These are phyloP conservation scores for Argyresthia goedartella DNA, from an alignment of 2,888 invertebrate species.

Conservation along the genomic window DNA sequence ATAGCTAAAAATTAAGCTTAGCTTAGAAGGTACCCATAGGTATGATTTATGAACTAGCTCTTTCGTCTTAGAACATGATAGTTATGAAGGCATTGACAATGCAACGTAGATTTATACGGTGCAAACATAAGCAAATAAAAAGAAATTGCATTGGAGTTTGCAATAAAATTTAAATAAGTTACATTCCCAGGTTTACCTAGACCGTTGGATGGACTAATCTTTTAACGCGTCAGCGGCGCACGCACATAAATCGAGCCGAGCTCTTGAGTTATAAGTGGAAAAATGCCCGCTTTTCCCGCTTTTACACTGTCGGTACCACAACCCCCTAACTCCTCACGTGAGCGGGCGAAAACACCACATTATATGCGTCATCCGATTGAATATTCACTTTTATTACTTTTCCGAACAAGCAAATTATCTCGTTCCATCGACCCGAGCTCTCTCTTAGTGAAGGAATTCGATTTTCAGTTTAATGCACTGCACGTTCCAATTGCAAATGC, in stretches of 20 bases:
- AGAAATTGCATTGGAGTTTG: too few species aligned
- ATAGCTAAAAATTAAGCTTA: too few species aligned
- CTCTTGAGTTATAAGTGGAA: slow-evolving; percentile 43
- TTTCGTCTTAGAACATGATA: too few species aligned
- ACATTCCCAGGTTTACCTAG: too few species aligned
- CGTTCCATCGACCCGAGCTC: slow-evolving; percentile 17
- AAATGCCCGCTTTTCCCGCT: background rate
- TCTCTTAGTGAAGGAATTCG: too few species aligned
- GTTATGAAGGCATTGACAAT: too few species aligned
- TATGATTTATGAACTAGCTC: too few species aligned
- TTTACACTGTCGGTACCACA: background rate
- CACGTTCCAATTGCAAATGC: slow-evolving; percentile 23
- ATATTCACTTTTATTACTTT: slow-evolving; percentile 32
- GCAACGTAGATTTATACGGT: too few species aligned
- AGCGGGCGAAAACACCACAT: slow-evolving; percentile 8
- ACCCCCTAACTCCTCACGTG: background rate
- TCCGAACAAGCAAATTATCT: slow-evolving; percentile 14
- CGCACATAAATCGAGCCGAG: slow-evolving; percentile 52
- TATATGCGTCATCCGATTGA: slow-evolving; percentile 32
- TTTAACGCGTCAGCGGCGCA: slow-evolving; percentile 57
- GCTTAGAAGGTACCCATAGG: too few species aligned
- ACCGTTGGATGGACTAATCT: slow-evolving; percentile 39
- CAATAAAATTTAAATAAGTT: too few species aligned
- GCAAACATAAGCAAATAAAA: too few species aligned
- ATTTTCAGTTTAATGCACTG: slow-evolving; percentile 21